Percentiles rank a stretch among this genome's conserved stretches.
phyloP scores from a whole-genome alignment of 2,797 vertebrate species.

The Brachyalestes nurse region DNA sequence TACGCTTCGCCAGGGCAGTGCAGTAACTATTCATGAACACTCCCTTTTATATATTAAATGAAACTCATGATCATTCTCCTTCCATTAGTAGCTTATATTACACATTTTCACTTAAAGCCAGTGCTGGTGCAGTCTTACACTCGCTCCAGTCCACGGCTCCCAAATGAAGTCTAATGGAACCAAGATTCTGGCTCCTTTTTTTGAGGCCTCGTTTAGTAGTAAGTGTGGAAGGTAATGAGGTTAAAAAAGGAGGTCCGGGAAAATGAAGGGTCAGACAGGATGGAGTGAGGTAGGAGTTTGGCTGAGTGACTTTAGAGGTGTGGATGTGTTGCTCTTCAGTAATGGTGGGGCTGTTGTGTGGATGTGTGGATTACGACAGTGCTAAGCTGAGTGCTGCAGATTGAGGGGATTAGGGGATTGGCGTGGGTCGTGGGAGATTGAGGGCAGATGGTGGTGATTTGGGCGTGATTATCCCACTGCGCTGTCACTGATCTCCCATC shows the following conservation, averaged over 20 bases:
- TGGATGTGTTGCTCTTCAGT: conserved; percentile 42
- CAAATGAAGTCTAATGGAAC: not conserved
- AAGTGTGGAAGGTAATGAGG: conserved; percentile 29
- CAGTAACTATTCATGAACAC: too few relatives aligned
- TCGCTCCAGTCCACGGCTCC: not conserved
- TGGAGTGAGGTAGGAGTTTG: conserved; percentile 59
- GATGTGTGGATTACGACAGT: conserved; percentile 63
- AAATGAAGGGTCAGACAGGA: conserved; percentile 37
- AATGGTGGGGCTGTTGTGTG: conserved; percentile 29
- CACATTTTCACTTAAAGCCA: not conserved
- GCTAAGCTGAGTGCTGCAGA: conserved; percentile 75
- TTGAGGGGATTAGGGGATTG: conserved; percentile 84
- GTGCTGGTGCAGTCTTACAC: not conserved
- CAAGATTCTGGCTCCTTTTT: too few relatives aligned
- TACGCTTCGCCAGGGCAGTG: too few relatives aligned
- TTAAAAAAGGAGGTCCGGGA: conserved; percentile 22
- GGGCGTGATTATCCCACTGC: conserved; percentile 74
- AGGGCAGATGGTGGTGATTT: conserved; percentile 65
- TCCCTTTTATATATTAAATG: not conserved
- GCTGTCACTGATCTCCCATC: conserved; percentile 80
- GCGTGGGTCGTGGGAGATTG: conserved; percentile 74
- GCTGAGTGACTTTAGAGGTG: conserved; percentile 70
- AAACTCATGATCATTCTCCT: too few relatives aligned
- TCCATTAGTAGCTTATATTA: not conserved
- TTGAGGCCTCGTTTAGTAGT: not conserved